Evolutionary conservation across 2,888 invertebrate species (phyloP), one percentile per base, ranked within the genome.

Genomic region (Hirtodrosophila confusa): DNA sequence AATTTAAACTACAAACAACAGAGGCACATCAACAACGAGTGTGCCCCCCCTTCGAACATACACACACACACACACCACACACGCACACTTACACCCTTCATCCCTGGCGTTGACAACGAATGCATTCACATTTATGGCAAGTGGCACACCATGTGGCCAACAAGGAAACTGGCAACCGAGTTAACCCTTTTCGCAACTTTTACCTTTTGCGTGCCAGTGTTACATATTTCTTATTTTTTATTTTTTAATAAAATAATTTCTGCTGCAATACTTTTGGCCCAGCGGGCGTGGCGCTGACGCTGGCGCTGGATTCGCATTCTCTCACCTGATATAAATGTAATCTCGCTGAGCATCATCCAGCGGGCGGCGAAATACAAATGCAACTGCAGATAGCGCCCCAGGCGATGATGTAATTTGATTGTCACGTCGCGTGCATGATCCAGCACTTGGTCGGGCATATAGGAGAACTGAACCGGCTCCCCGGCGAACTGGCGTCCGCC

Each of bases 321-420:
- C 89, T 91, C 92, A 96, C 96, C 94, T 83, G 96, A 96, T 86
- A 94, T 94, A 90, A 97, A 97, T 83, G 95, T 94, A 72, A 97
- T 94, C 92, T 97, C 97, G 91, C 96, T 96, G 86, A 97, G 93
- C 93, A 97, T 94, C 89, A 97, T 95, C 97, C 97, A 97, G 82
- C 94, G 93, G 41, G 95, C 93, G 57, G 95, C 95, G 90, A 96
- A 97, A 91, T 95, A 95, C 54, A 97, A 93, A 89, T 95, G 94
- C 88, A 95, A 92, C 92, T 95, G 95, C 76, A 97, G 92, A 91
- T 94, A 96, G 75, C 94, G 93, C 60, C 95, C 97, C 55, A 96
- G 93, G 62, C 95, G 93, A 88, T 96, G 94, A 89, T 95, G 95
- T 69, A 97, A 93, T 89, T 95, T 95, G 89, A 97, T 95, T 89